phyloP scores from a whole-genome alignment of 2,113 vertebrate species.

The Aegypius monachus region DNA sequence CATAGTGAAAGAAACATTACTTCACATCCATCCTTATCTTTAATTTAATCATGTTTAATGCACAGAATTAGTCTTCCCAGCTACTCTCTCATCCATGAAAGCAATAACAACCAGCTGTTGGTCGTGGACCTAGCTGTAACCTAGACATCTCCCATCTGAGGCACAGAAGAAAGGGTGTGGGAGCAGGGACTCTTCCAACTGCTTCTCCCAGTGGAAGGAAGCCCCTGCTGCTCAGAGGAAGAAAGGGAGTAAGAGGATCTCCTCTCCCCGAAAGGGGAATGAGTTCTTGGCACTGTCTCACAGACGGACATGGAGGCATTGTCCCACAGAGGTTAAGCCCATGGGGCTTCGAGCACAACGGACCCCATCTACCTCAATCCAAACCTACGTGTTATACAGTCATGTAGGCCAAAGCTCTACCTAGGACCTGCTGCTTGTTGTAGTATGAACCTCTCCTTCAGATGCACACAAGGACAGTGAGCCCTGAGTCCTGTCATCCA shows the following conservation, averaged over 20 bases:
- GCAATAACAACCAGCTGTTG: not conserved
- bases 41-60: not conserved
- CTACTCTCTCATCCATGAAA: not conserved
- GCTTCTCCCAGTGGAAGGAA: not conserved
- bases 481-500: not conserved
- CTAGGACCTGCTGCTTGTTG: not conserved
- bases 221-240: not conserved
- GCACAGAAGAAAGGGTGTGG: not conserved
- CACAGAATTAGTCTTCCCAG: not conserved
- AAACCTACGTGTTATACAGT: rapidly evolving
- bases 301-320: not conserved
- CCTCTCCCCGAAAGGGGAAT: not conserved
- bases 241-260: not conserved
- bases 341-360: rapidly evolving
- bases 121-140: not conserved
- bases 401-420: not conserved
- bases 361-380: not conserved
- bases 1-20: not conserved
- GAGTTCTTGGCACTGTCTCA: not conserved
- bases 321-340: not conserved
- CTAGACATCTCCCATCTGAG: rapidly evolving
- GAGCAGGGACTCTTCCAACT: not conserved
- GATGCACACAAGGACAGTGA: not conserved
- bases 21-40: not conserved
- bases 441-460: not conserved